A percentile compares a stretch with the other conserved stretches of the same genome.
phyloP scores from a whole-genome alignment of 23 tunicate species.

The Corella eumyota region DNA sequence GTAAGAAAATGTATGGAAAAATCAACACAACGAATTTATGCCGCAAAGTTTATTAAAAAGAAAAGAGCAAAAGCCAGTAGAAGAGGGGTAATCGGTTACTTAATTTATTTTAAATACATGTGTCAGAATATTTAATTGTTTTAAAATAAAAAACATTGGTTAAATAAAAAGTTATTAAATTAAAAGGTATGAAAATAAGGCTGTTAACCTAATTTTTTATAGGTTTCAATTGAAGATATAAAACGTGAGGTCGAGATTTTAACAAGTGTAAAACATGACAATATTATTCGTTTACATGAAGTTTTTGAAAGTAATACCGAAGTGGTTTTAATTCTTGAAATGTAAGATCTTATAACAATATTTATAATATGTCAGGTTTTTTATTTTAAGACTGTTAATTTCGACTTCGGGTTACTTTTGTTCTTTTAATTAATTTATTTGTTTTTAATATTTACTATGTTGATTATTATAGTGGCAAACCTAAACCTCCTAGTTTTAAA shows the following conservation, averaged over 20 bases:
- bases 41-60: slow-evolving; percentile 91
- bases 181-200: too few species aligned
- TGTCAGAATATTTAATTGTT: background rate
- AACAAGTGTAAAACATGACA: slow-evolving; percentile 27
- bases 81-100: slow-evolving; percentile 74
- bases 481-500: background rate
- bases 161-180: background rate
- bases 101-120: too few species aligned
- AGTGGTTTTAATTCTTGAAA: slow-evolving; percentile 77
- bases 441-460: background rate
- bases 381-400: background rate
- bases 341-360: slow-evolving; percentile 24
- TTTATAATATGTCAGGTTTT: background rate
- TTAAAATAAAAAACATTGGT: background rate
- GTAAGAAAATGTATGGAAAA: slow-evolving; percentile 74
- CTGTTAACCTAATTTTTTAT: too few species aligned
- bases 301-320: slow-evolving; percentile 79
- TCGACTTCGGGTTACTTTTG: too few species aligned
- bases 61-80: slow-evolving; percentile 71
- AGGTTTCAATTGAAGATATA: slow-evolving; percentile 92
- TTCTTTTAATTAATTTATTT: background rate
- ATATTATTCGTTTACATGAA: slow-evolving; percentile 80
- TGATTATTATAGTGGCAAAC: background rate
- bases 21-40: slow-evolving; percentile 39
- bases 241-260: slow-evolving; percentile 68